Evolutionary conservation across 1,140 invertebrate species (phyloP).

Genomic region (Danaus plexippus): DNA sequence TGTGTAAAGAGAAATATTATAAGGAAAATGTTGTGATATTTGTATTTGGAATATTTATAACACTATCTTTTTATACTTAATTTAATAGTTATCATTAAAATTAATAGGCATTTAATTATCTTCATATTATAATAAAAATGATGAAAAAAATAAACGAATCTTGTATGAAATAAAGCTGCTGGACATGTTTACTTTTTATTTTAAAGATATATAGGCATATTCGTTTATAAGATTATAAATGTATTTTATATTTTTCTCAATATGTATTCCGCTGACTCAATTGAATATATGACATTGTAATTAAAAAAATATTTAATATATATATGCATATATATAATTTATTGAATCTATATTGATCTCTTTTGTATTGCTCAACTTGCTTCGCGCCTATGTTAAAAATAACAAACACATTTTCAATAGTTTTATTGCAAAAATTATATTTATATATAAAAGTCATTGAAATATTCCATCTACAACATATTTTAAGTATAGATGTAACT

Average conservation of each 20-base stretch:
- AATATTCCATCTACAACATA: conserved; percentile 70
- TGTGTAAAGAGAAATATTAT: conserved; percentile 62
- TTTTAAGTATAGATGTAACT: conserved; percentile 58
- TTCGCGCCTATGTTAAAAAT: background rate
- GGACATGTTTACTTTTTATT: too few species aligned
- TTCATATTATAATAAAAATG: too few species aligned
- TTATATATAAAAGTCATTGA: conserved; percentile 33
- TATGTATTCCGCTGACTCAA: too few species aligned
- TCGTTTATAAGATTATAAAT: too few species aligned
- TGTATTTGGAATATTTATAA: conserved; percentile 69
- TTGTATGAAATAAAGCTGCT: too few species aligned
- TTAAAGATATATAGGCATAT: too few species aligned
- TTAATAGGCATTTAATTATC: too few species aligned
- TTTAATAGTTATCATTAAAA: too few species aligned
- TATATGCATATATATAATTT: background rate
- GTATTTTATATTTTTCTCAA: too few species aligned
- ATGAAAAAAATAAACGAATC: too few species aligned
- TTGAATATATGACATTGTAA: too few species aligned
- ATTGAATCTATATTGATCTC: conserved; percentile 18
- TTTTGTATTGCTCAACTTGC: conserved; percentile 22
- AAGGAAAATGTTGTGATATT: conserved; percentile 70
- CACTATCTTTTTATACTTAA: conserved; percentile 16
- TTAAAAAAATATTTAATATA: too few species aligned
- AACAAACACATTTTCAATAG: background rate
- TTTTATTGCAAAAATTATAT: conserved; percentile 16